phyloP scores from a whole-genome alignment of 2,888 invertebrate species.

The Caenorhabditis sp. region DNA sequence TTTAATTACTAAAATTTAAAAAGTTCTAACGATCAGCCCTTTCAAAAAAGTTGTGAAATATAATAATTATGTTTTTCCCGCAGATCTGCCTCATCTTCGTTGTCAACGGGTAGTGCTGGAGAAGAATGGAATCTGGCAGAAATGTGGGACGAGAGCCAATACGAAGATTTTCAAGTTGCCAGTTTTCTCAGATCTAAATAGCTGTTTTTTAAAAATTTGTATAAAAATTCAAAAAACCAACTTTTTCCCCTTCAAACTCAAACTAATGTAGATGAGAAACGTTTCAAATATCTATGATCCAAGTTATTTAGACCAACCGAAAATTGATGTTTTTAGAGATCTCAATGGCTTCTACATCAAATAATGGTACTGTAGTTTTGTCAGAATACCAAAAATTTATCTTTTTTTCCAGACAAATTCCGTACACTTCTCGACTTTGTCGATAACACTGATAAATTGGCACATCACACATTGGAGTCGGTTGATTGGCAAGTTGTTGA shows the following conservation, averaged over 20 bases:
- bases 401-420: background rate
- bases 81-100: conserved; percentile 4
- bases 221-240: conserved; percentile 1
- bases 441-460: conserved; percentile 24
- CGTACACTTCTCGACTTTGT: conserved; percentile 16
- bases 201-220: conserved; percentile 16
- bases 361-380: background rate
- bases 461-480: conserved; percentile 27
- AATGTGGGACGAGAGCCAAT: conserved; percentile 69
- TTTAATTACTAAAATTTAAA: too few relatives aligned
- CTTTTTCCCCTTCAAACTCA: conserved; percentile 3
- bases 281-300: background rate
- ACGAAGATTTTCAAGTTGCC: conserved; percentile 58
- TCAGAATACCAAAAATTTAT: background rate
- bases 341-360: conserved; percentile 1
- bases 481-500: conserved; percentile 30
- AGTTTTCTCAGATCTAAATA: conserved; percentile 26
- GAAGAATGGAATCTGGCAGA: conserved; percentile 61
- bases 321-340: conserved; percentile 2
- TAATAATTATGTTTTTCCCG: too few relatives aligned
- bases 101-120: conserved; percentile 9
- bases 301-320: too few relatives aligned
- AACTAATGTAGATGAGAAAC: background rate
- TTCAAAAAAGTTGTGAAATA: too few relatives aligned
- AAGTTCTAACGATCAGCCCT: too few relatives aligned